Conservation (phyloP, 2,888 invertebrate genomes). For the Ormyrus rosae region DNA sequence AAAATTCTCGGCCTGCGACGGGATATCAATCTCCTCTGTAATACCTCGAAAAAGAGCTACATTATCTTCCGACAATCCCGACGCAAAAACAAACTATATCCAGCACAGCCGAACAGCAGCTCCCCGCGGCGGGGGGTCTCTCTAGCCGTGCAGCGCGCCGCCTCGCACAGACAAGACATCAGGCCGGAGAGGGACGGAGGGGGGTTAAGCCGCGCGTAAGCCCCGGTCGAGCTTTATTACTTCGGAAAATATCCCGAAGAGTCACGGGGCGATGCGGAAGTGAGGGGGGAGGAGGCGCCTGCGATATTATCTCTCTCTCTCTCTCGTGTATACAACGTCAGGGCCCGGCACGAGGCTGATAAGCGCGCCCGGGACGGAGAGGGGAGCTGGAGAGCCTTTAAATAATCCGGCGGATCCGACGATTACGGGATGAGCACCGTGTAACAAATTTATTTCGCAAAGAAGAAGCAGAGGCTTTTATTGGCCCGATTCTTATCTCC, state of each 20-base stretch:
- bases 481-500: constrained; percentile 48
- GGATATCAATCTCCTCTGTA: no score
- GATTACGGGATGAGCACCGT: constrained; percentile 46
- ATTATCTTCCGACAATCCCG: background rate
- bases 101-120: background rate
- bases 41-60: background rate
- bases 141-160: no score
- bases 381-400: constrained; percentile 22
- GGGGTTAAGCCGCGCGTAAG: constrained; percentile 34
- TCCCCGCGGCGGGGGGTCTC: no score
- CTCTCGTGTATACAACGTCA: background rate
- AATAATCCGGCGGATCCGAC: constrained; percentile 53
- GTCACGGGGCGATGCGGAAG: constrained; percentile 52
- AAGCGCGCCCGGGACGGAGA: constrained; percentile 26
- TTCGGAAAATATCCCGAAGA: constrained; percentile 60
- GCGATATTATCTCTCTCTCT: constrained; percentile 44
- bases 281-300: constrained; percentile 4
- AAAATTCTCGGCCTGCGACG: no score
- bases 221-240: constrained; percentile 58
- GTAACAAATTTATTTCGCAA: constrained; percentile 48
- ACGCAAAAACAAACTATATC: background rate
- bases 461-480: constrained; percentile 27
- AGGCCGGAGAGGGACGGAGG: background rate
- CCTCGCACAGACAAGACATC: no score
- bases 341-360: constrained; percentile 20